Base-by-base conservation (phyloP, 2,888 invertebrate species). In the Deilephila elpenor region DNA sequence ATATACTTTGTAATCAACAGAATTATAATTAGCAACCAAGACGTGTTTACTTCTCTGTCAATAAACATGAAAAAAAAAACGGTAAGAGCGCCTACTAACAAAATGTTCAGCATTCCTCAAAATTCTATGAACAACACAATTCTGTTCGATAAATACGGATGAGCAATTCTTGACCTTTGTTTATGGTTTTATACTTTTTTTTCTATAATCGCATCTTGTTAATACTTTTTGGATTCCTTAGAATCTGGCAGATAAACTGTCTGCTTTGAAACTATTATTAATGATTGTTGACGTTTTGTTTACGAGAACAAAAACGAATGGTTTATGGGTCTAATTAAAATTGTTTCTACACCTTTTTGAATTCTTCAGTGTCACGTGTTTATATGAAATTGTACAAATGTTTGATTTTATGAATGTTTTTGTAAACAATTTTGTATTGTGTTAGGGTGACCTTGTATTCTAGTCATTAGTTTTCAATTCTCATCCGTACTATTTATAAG, bases 211-310 rank as follows among this genome's bases (percentile, higher is more conserved):
- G 32, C 67, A 34, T n/a, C n/a, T 59, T 19, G 25, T 70, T 59
- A 56, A 71, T n/a, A 59, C n/a, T 32, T 71, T 11, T 71, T n/a
- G 37, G n/a, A 64, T 64, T 64, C n/a, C 29, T 75, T 76, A 78
- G 77, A 78, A n/a, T n/a, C 5, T n/a, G 56, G n/a, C 44, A 11
- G 51, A 81, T 74, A 81, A 79, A 76, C 80, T 78, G 80, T 74
- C 79, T 81, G 78, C 80, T 83, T 83, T 79, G 79, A 82, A 83
- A 80, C 79, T 78, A 81, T 82, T 84, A 84, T 85, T 83, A 83
- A 83, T 85, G 82, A 78, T 77, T 80, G 77, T 80, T 80, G 84
- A 82, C 78, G 77, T 79, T 80, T 77, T 82, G 80, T 84, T 84
- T 82, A 84, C 77, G 73, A 74, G 61, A 72, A 73, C 76, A 83